Conservation (phyloP, 2,113 vertebrate genomes). For the Craseonycteris thonglongyai region DNA sequence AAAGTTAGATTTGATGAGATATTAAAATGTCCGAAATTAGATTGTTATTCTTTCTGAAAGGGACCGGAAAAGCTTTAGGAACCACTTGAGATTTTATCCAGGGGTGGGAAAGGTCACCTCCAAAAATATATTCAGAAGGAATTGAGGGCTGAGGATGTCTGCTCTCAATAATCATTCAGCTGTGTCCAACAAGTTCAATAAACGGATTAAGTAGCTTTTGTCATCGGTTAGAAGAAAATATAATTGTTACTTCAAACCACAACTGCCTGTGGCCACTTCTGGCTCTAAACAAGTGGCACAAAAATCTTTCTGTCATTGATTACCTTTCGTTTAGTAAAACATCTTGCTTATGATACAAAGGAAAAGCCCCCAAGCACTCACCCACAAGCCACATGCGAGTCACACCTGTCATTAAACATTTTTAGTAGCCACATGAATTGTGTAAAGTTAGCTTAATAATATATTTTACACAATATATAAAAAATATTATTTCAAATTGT, state of each 20-base stretch:
- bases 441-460: not conserved
- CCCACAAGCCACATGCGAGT: not conserved
- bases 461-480: not conserved
- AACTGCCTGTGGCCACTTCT: not conserved
- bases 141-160: not conserved
- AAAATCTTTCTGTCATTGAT: not conserved
- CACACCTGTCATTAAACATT: not conserved
- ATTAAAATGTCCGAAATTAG: conserved; percentile 37
- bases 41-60: conserved; percentile 13
- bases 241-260: not conserved
- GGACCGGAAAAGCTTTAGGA: not conserved
- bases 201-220: not conserved
- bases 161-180: accelerated
- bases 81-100: not conserved
- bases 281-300: not conserved
- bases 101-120: not conserved
- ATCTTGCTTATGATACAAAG: not conserved
- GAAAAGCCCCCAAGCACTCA: not conserved
- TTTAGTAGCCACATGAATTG: not conserved
- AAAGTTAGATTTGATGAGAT: conserved; percentile 16
- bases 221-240: not conserved
- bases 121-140: not conserved
- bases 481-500: not conserved
- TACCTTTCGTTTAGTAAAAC: not conserved
- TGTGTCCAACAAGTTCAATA: not conserved